Evolutionary conservation across 2,888 invertebrate genomes (phyloP).

Genomic region (Nemurella pictetii): DNA sequence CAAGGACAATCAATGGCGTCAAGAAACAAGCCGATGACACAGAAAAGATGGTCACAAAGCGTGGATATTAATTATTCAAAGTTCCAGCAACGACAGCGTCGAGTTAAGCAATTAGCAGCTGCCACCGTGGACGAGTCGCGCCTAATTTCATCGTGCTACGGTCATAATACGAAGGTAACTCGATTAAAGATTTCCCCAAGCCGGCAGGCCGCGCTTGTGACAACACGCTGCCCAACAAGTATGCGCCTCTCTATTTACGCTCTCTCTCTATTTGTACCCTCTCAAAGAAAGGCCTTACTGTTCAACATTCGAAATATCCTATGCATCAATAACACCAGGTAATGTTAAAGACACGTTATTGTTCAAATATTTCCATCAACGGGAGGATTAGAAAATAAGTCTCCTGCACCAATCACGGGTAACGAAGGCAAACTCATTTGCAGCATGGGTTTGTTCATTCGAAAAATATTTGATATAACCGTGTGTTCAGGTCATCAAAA

Average conservation of each 20-base stretch:
- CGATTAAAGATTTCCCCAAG: slow-evolving; percentile 7
- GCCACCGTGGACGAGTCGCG: background rate
- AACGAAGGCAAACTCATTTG: too few relatives aligned
- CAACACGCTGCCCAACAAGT: background rate
- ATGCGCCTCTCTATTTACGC: background rate
- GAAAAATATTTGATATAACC: too few relatives aligned
- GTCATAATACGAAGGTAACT: background rate
- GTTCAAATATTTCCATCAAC: too few relatives aligned
- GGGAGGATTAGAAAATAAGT: too few relatives aligned
- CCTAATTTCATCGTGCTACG: background rate
- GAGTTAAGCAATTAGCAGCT: background rate
- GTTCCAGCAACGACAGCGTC: background rate
- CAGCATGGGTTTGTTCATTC: too few relatives aligned
- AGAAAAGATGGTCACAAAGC: background rate
- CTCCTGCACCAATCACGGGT: too few relatives aligned
- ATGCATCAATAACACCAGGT: too few relatives aligned
- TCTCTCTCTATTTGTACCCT: background rate
- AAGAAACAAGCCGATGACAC: background rate
- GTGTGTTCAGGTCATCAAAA: too few relatives aligned
- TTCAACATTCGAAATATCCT: too few relatives aligned
- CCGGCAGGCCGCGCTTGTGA: background rate
- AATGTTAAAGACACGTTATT: too few relatives aligned
- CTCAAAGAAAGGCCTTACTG: too few relatives aligned
- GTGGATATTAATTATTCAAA: background rate
- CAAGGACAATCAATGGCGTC: too few relatives aligned